Conservation (phyloP, 2,888 invertebrate species). For the Caenorhabditis drosophilae region DNA sequence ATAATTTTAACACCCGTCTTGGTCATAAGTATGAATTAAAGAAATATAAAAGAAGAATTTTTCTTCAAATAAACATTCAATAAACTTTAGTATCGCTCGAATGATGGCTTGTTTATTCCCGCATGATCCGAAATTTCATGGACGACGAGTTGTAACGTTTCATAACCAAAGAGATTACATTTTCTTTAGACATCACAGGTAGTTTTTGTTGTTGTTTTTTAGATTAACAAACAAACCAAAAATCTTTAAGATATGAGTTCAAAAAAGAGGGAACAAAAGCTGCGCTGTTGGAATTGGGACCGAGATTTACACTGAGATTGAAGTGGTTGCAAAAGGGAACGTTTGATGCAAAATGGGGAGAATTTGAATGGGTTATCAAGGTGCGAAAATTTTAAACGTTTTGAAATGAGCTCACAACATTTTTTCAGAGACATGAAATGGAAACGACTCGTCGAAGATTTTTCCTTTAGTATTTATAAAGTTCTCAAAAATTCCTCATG, state of each 20-base stretch:
- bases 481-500: too few species aligned
- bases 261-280: slow-evolving; percentile 75
- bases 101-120: slow-evolving; percentile 90
- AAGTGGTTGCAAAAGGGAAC: slow-evolving; percentile 93
- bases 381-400: slow-evolving; percentile 41
- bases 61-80: neutral
- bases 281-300: slow-evolving; percentile 90
- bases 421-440: slow-evolving; percentile 86
- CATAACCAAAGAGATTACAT: slow-evolving; percentile 99
- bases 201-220: slow-evolving; percentile 9
- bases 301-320: slow-evolving; percentile 90
- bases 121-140: slow-evolving; percentile 91
- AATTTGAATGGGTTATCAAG: slow-evolving; percentile 89
- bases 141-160: slow-evolving; percentile 90
- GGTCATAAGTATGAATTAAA: slow-evolving; percentile 76
- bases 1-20: slow-evolving; percentile 91
- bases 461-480: slow-evolving; percentile 77
- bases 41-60: too few species aligned
- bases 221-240: neutral
- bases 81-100: slow-evolving; percentile 35
- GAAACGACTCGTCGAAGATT: slow-evolving; percentile 90
- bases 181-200: slow-evolving; percentile 96
- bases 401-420: neutral
- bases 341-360: slow-evolving; percentile 93
- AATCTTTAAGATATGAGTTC: slow-evolving; percentile 82